Conservation (phyloP, 1,140 invertebrate genomes). For the Eulimnadia texana region DNA sequence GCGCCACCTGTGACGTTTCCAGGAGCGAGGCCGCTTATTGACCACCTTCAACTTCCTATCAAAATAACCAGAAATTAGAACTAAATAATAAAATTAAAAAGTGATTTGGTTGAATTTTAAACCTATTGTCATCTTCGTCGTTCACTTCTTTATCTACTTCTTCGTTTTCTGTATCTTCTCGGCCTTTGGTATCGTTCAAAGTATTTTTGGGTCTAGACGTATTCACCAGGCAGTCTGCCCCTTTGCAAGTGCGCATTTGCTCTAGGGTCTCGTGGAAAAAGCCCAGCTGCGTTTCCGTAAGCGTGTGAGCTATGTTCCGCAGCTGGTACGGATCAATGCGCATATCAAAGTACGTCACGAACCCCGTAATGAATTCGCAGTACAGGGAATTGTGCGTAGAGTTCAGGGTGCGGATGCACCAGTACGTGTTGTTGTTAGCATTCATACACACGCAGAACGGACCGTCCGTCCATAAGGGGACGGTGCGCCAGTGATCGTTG, state of each 20-base stretch:
- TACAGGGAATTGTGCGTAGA: conserved; percentile 90
- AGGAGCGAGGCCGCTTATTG: background rate
- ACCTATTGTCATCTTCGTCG: no score
- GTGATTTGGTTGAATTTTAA: background rate
- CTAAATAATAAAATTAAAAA: no score
- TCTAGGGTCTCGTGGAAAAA: conserved; percentile 59
- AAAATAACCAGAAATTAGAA: no score
- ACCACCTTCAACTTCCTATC: background rate
- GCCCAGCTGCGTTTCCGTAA: conserved; percentile 47
- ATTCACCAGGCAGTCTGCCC: conserved; percentile 30
- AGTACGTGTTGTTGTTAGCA: conserved; percentile 97
- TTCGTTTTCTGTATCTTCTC: no score
- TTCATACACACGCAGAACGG: conserved; percentile 98
- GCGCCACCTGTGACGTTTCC: background rate
- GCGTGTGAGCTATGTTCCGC: conserved; percentile 54
- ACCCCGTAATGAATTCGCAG: conserved; percentile 93
- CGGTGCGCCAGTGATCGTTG: conserved; percentile 87
- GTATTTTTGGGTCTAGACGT: background rate
- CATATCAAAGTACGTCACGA: conserved; percentile 88
- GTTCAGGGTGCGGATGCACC: conserved; percentile 89
- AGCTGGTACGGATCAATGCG: conserved; percentile 77
- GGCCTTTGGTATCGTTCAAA: no score
- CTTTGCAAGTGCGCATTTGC: conserved; percentile 55
- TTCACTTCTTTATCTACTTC: no score
- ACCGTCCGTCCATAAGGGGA: conserved; percentile 80